Percentiles rank a stretch among this genome's conserved stretches.
Conservation (phyloP, 1,140 invertebrate species). For the Thalassaphorura encarpata region DNA sequence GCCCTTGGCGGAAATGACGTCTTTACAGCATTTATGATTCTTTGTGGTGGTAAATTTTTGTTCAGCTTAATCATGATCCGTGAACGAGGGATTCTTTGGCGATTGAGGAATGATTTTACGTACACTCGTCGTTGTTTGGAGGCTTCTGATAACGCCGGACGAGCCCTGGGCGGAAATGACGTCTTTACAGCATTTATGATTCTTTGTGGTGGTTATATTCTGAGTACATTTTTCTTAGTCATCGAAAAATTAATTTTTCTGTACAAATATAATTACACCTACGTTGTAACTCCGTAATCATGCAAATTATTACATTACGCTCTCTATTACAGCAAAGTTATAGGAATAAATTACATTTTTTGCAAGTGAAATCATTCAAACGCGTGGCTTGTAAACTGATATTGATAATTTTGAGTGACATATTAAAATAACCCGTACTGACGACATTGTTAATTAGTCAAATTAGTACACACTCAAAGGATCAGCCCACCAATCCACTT, state of each 20-base stretch:
- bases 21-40: constrained; percentile 31
- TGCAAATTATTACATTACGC: background rate
- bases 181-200: constrained; percentile 31
- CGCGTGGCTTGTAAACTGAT: too few relatives aligned
- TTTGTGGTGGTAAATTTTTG: background rate
- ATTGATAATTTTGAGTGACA: too few relatives aligned
- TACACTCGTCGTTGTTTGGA: constrained; percentile 21
- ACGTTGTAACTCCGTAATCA: background rate
- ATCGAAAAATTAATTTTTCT: constrained; percentile 18
- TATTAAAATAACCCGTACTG: too few relatives aligned
- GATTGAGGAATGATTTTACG: constrained; percentile 2
- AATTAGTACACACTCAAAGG: too few relatives aligned
- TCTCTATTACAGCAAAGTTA: background rate
- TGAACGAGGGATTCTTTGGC: constrained; percentile 17
- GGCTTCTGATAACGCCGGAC: constrained; percentile 15
- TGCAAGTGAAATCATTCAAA: too few relatives aligned
- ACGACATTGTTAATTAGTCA: too few relatives aligned
- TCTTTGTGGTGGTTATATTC: constrained; percentile 20
- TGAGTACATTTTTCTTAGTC: constrained; percentile 15
- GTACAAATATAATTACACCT: background rate
- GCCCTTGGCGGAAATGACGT: constrained; percentile 23
- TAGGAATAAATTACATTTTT: too few relatives aligned
- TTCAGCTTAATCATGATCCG: constrained; percentile 11
- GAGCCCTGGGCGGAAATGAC: constrained; percentile 19
- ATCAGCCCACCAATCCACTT: too few relatives aligned